phyloP scores from a whole-genome alignment of 2,797 vertebrate species.

The Lithobates pipiens region DNA sequence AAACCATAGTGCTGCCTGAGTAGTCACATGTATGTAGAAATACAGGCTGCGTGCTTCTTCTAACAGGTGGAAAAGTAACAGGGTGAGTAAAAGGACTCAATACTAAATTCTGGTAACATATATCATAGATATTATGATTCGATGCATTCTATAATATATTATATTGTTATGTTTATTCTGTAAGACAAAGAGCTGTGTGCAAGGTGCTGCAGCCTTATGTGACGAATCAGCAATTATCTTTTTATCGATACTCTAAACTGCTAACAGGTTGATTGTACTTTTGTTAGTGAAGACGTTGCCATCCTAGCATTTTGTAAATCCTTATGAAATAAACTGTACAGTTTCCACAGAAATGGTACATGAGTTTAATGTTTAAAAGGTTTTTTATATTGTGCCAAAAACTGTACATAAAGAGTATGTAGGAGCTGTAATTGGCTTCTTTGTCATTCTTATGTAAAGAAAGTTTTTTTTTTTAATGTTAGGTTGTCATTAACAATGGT shows the following conservation, averaged over 20 bases:
- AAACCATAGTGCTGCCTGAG: neutral
- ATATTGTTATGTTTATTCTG: neutral
- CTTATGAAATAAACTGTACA: neutral
- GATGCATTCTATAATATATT: neutral
- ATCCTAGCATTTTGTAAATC: neutral
- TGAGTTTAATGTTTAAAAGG: neutral
- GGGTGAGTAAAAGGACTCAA: conserved; percentile 12
- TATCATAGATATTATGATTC: neutral
- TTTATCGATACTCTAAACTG: neutral
- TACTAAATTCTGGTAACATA: neutral
- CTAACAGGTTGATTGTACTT: neutral
- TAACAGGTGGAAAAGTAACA: neutral
- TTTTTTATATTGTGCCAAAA: too few relatives aligned
- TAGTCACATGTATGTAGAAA: neutral
- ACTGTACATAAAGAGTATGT: too few relatives aligned
- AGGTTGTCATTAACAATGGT: too few relatives aligned
- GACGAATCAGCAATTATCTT: neutral
- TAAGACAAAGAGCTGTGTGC: neutral
- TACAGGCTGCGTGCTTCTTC: neutral
- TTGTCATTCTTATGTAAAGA: too few relatives aligned
- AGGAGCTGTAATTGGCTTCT: too few relatives aligned
- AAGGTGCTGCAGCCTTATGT: too few relatives aligned
- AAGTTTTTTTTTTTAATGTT: too few relatives aligned
- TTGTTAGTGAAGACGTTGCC: too few relatives aligned
- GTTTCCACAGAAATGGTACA: neutral